Evolutionary conservation across 2,888 invertebrate genomes (phyloP), one percentile per base, ranked within the genome.

Genomic region (Chrysotoxum bicinctum): DNA sequence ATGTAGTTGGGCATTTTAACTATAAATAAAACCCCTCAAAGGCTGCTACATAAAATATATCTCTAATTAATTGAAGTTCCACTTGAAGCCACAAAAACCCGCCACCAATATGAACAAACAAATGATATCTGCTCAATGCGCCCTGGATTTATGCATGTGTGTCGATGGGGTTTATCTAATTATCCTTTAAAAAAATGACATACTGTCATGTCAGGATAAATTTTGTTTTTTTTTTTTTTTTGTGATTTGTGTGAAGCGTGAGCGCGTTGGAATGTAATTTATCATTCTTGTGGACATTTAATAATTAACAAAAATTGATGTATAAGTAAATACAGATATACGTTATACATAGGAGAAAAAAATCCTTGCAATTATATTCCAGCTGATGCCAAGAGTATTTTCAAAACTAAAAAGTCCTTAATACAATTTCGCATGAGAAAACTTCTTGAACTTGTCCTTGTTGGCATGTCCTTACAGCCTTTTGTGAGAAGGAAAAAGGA

Each of bases 51-150:
- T 48, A 62, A 69, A 64, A 64, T 79, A 26, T 21, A 4, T n/a
- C 58, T 54, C 60, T 52, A 83, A 83, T 83, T 83, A 83, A 83
- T 83, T 83, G 62, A 74, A 83, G 62, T 43, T 56, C 40, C 21
- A 50, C 40, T 48, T 21, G 5, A 45, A 77, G 52, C 72, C 77
- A 40, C 72, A 66, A 50, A 45, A 64, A 30, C 43, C 12, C 16
- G 35, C 19, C 45, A 50, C 37, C 35, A 35, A 37, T 58, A n/a
- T 35, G 40, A 19, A 50, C 26, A 50, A 35, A 30, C 35, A 64
- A 30, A 81, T 30, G n/a, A n/a, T 10, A n/a, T n/a, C n/a, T n/a
- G 64, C 19, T 69, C 69, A 40, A 16, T 16, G 7, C 7, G n/a
- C 0, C 32, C 14, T 14, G 14, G 52, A 66, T 35, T 37, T 69